Evolutionary conservation across 2,888 invertebrate genomes (phyloP), one percentile per base, ranked within the genome.

Genomic region (Clitarchus hookeri): DNA sequence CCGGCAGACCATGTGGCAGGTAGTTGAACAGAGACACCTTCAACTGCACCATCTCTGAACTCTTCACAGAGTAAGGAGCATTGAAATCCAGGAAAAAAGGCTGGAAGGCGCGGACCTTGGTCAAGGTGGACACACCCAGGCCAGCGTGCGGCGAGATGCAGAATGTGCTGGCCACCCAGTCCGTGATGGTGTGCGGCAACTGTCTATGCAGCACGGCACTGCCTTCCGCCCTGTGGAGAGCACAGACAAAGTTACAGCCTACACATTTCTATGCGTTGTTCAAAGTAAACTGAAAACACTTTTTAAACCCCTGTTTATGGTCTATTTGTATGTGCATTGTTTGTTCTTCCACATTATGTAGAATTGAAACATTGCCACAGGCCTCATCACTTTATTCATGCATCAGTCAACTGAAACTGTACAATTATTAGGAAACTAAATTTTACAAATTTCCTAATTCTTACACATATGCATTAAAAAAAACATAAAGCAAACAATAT

Each of bases 1-100:
- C 96, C 84, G 95, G 95, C 6, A 96, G 91, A 84, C 94, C 94
- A 88, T 95, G 93, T 85, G 94, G 93, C 89, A 95, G 91, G 90
- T 96, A 96, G 91, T 96, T 96, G 91, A 95, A 96, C 82, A 96
- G 92, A 0, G 95, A 93, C 26, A 95, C 94, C 87, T 94, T 93
- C 84, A 96, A 91, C 84, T 94, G 93, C 44, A 95, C 91, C 25
- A 92, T 91, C 91, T 96, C 96, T 0, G 94, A 94, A 2, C 95
- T 92, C 86, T 95, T 94, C 0, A 96, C 92, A 0, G 94, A 94
- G 87, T 94, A 94, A 0, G 96, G 96, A 26, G 94, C 91, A 86
- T 94, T 93, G 54, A 95, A 94, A 88, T 96, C 95, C 44, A 96
- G 92, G 91, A 96, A 96, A 91, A 96, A 95, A 11, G 95, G 95